Base-by-base conservation (phyloP, 2,113 vertebrate genomes). In the Lepus timidus region DNA sequence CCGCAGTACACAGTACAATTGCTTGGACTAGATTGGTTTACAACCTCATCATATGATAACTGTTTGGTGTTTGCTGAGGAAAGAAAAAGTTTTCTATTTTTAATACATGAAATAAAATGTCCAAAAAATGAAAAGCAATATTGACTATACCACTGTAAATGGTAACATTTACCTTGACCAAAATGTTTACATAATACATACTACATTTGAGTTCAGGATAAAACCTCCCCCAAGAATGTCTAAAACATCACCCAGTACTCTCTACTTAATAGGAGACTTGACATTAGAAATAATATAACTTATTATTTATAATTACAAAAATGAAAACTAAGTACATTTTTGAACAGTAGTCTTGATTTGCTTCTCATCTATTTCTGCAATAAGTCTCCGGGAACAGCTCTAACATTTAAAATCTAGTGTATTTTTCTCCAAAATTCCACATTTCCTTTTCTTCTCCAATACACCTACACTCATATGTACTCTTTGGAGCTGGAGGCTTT, bases 1-100 rank as follows among this genome's bases (percentile, higher is more conserved):
- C 99, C 99, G 44, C 99, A 99, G 96, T 99, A 99, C 16, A 99
- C 99, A 0, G 99, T 99, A 98, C 99, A 99, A 98, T 99, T 99
- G 98, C 99, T 99, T 52, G 99, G 99, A 97, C 99, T 99, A 90
- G 99, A 99, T 98, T 99, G 99, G 96, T 98, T 99, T 93, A 99
- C 98, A 88, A 99, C 99, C 23, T 99, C 99, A 16, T 99, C 99
- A 39, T 99, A 99, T 20, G 99, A 99, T 20, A 99, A 98, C 51
- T 99, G 99, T 97, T 99, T 99, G 96, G 99, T 98, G 97, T 99
- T 99, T 33, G 98, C 99, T 99, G 96, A 29, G 83, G 58, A 90
- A 23, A 49, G 17, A 96, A 68, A 80, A 93, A 89, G 79, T 22
- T 95, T 75, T 73, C 31, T 91, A 75, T 65, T 58, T 95, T 96